Percentiles rank a stretch among this genome's conserved stretches.
phyloP scores from a whole-genome alignment of 2,113 vertebrate species.

The Xiphophorus hellerii region DNA sequence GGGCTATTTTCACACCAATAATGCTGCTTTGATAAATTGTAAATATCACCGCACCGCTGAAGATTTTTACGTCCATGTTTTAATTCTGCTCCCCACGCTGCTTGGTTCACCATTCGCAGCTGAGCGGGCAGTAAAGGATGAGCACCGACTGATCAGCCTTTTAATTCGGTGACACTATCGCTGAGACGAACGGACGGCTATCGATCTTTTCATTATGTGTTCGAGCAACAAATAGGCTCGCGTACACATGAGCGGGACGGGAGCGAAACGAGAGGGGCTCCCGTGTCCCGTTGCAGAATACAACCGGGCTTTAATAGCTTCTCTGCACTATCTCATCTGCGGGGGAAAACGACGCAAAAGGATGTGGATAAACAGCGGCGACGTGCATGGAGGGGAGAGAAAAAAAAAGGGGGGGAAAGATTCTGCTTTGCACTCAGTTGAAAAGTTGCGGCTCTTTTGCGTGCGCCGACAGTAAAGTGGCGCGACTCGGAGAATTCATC shows the following conservation, averaged over 20 bases:
- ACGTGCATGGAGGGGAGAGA: background rate
- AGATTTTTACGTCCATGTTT: slow-evolving; percentile 19
- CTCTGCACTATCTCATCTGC: slow-evolving; percentile 27
- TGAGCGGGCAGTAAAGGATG: slow-evolving; percentile 38
- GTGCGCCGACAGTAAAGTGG: background rate
- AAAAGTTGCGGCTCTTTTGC: slow-evolving; percentile 51
- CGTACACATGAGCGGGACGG: slow-evolving; percentile 77
- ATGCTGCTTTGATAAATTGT: slow-evolving; percentile 43
- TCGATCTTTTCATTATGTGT: slow-evolving; percentile 88
- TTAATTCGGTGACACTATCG: slow-evolving; percentile 88
- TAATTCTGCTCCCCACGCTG: slow-evolving; percentile 10
- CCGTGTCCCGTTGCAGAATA: slow-evolving; percentile 35
- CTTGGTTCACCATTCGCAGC: background rate
- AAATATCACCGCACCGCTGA: background rate
- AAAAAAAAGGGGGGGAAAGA: background rate
- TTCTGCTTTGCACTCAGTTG: background rate
- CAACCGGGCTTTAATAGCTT: slow-evolving; percentile 25
- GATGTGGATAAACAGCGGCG: slow-evolving; percentile 19
- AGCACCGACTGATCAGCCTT: slow-evolving; percentile 60
- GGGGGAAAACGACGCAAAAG: background rate
- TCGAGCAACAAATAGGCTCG: slow-evolving; percentile 78
- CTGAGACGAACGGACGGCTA: slow-evolving; percentile 84
- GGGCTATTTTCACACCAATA: slow-evolving; percentile 41
- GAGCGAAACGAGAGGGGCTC: slow-evolving; percentile 17
- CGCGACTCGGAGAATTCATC: slow-evolving; percentile 23